phyloP scores from a whole-genome alignment of 2,888 invertebrate genomes.

The Allophyes oxyacanthae region DNA sequence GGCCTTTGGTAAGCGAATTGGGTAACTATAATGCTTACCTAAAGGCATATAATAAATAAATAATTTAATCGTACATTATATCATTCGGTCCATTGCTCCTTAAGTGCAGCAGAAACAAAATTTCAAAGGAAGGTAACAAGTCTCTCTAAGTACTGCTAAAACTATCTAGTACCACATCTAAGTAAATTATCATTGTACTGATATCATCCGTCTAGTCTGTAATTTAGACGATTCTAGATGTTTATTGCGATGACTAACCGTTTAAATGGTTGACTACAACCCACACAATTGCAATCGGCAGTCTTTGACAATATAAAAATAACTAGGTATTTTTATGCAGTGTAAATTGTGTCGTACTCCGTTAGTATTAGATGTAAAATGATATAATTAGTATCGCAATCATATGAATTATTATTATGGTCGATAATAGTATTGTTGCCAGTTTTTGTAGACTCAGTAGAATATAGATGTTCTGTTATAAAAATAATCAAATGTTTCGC shows the following conservation, averaged over 20 bases:
- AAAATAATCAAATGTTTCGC: neutral
- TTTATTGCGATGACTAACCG: slow-evolving; percentile 83
- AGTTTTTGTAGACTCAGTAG: neutral
- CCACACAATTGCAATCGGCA: slow-evolving; percentile 79
- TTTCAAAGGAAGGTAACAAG: too few relatives aligned
- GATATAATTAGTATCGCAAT: slow-evolving; percentile 13
- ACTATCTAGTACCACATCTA: slow-evolving; percentile 2
- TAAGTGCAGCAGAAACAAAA: too few relatives aligned
- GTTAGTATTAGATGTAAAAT: slow-evolving; percentile 39
- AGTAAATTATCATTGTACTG: slow-evolving; percentile 53
- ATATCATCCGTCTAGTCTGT: slow-evolving; percentile 73
- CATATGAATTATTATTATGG: slow-evolving; percentile 24
- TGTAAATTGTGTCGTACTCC: slow-evolving; percentile 42
- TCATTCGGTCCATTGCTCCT: too few relatives aligned
- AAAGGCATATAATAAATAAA: too few relatives aligned
- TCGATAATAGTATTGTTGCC: slow-evolving; percentile 5
- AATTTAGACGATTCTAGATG: slow-evolving; percentile 79
- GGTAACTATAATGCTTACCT: too few relatives aligned
- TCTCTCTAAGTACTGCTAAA: too few relatives aligned
- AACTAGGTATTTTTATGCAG: slow-evolving; percentile 32
- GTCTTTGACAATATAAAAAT: slow-evolving; percentile 72
- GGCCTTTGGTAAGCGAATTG: too few relatives aligned
- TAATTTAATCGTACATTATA: too few relatives aligned
- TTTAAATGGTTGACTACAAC: slow-evolving; percentile 75
- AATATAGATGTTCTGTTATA: too few relatives aligned